These are phyloP conservation scores for Gallinago media DNA, from an alignment of 2,113 vertebrate genomes.

Conservation along the genomic window DNA sequence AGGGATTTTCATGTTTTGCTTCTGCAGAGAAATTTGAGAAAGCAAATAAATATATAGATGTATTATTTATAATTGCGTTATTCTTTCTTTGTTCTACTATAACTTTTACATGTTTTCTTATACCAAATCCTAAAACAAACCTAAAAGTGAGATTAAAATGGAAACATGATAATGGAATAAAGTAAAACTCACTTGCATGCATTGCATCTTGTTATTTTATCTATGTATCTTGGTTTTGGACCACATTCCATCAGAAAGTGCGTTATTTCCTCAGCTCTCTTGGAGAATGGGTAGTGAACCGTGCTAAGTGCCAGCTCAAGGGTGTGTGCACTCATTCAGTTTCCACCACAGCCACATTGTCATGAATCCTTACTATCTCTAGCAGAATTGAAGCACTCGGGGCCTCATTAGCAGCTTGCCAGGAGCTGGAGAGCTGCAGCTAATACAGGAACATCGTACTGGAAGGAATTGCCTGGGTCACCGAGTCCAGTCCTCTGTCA, in stretches of 20 bases:
- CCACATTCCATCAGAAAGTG: not conserved
- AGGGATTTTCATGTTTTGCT: not conserved
- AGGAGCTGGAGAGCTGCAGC: not conserved
- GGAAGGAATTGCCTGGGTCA: not conserved
- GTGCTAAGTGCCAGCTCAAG: not conserved
- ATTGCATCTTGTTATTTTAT: not conserved
- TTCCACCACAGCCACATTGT: not conserved
- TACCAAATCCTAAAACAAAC: not conserved
- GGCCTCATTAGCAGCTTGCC: not conserved
- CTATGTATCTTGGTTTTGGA: not conserved
- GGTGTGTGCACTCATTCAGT: not conserved
- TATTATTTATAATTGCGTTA: not conserved
- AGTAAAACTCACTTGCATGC: not conserved
- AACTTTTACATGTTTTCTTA: not conserved
- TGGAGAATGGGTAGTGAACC: not conserved
- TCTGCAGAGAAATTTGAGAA: not conserved
- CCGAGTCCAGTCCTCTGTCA: not conserved
- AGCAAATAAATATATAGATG: rapidly evolving
- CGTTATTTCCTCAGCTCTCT: not conserved
- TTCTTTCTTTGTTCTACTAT: not conserved
- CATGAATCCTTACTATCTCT: not conserved
- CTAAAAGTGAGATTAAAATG: not conserved
- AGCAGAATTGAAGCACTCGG: not conserved
- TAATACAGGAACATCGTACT: not conserved
- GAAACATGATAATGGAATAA: not conserved